Percentiles rank a stretch among this genome's conserved stretches.
Conservation (phyloP, 1,140 invertebrate genomes). For the Temnothorax longispinosus region DNA sequence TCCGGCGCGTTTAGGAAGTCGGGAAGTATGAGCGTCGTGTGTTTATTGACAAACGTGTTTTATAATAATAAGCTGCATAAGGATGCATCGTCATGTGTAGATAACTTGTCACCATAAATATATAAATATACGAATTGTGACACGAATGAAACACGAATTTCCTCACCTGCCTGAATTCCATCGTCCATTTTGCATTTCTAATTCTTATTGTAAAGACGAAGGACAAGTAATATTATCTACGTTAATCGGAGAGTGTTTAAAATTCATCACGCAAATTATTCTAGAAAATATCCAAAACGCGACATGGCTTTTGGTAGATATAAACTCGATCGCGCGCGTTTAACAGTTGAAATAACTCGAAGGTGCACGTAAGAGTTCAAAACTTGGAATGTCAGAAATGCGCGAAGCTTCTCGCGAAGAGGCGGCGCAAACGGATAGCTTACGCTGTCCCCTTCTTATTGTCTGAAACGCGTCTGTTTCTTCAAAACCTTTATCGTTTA, state of each 20-base stretch:
- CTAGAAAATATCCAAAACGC: not conserved
- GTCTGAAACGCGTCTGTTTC: slow-evolving; percentile 22
- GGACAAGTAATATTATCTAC: not conserved
- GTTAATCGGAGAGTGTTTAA: not conserved
- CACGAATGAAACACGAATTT: not conserved
- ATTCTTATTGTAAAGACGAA: not conserved
- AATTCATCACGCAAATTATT: not conserved
- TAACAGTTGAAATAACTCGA: not conserved
- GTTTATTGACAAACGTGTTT: not conserved
- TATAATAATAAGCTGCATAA: slow-evolving; percentile 1
- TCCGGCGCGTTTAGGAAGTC: not conserved
- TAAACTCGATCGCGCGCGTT: not conserved
- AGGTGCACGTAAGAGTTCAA: not conserved
- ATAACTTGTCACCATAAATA: slow-evolving; percentile 42
- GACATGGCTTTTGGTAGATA: not conserved
- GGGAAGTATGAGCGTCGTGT: not conserved
- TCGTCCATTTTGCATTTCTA: not conserved
- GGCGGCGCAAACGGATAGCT: not conserved
- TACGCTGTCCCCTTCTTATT: not conserved
- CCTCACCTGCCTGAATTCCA: slow-evolving; percentile 1
- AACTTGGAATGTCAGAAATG: not conserved
- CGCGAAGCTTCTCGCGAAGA: not conserved
- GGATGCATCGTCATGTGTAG: slow-evolving; percentile 37
- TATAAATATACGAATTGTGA: slow-evolving; percentile 25
- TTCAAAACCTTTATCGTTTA: slow-evolving; percentile 34